Conservation (phyloP, 2,888 invertebrate genomes). For the Agrochola lychnidis region DNA sequence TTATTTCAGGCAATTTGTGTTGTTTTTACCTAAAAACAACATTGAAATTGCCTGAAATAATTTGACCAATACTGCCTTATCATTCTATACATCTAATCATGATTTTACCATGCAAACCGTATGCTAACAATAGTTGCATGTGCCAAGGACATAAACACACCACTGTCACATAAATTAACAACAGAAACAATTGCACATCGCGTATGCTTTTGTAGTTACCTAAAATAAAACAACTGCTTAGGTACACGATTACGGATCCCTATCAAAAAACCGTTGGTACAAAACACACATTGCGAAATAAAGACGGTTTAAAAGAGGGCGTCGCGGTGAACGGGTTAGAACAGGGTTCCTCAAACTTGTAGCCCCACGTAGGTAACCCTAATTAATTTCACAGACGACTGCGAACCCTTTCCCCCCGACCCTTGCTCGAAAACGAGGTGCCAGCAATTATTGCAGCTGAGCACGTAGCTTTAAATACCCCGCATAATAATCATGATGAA, state of each 20-base stretch:
- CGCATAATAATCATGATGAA: too few species aligned
- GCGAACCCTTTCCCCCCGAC: neutral
- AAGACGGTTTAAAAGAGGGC: slow-evolving; percentile 44
- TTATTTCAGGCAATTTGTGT: neutral
- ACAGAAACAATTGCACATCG: slow-evolving; percentile 22
- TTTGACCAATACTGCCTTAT: neutral
- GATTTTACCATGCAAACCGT: neutral
- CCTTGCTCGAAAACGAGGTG: too few species aligned
- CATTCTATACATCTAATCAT: neutral
- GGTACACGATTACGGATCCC: slow-evolving; percentile 21
- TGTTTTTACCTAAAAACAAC: too few species aligned
- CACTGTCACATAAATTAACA: neutral
- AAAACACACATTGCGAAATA: slow-evolving; percentile 49
- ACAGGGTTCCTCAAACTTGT: slow-evolving; percentile 3
- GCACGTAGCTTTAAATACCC: too few species aligned
- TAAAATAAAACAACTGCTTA: slow-evolving; percentile 10
- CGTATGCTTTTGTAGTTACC: neutral
- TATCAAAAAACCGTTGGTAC: slow-evolving; percentile 60
- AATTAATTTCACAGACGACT: neutral
- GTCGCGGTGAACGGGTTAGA: slow-evolving; percentile 44
- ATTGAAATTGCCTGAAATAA: too few species aligned
- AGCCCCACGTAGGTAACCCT: too few species aligned
- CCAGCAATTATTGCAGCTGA: too few species aligned
- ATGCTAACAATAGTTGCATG: slow-evolving; percentile 13
- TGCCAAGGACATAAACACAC: slow-evolving; percentile 6